Evolutionary conservation across 2,888 invertebrate species (phyloP).

Genomic region (Yponomeuta evonymella): DNA sequence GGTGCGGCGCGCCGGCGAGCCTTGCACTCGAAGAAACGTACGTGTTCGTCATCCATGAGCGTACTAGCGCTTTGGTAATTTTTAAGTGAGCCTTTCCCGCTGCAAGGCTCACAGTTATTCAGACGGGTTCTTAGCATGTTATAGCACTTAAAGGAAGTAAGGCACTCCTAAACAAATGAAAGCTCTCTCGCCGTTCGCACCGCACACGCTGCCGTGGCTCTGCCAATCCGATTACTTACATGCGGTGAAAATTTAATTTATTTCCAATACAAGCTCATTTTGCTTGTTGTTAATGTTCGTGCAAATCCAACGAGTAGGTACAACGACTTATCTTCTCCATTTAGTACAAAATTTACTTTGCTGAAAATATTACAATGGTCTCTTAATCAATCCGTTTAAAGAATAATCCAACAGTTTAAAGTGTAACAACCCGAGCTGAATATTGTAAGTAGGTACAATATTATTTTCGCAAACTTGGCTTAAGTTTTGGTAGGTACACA

Average conservation of each 20-base stretch:
- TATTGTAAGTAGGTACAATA: not conserved
- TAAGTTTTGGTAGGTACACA: conserved; percentile 7
- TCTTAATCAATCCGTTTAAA: not conserved
- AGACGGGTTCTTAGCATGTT: conserved; percentile 52
- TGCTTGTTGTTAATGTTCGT: conserved; percentile 13
- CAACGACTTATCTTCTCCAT: not conserved
- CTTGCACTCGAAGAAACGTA: conserved; percentile 40
- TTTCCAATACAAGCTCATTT: conserved; percentile 38
- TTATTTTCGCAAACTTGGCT: not conserved
- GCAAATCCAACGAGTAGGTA: not conserved
- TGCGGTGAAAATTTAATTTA: conserved; percentile 63
- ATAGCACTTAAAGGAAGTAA: conserved; percentile 65
- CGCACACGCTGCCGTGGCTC: conserved; percentile 26
- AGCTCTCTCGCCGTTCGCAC: conserved; percentile 58
- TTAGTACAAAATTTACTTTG: not conserved
- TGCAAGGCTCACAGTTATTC: conserved; percentile 68
- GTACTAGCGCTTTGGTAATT: conserved; percentile 52
- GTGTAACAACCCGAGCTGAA: not conserved
- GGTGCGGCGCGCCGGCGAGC: conserved; percentile 31
- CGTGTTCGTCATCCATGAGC: conserved; percentile 70
- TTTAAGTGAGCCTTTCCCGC: conserved; percentile 67
- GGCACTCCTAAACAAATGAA: conserved; percentile 71
- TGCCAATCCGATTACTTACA: conserved; percentile 59
- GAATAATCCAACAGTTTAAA: not conserved
- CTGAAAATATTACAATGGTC: not conserved